Evolutionary conservation across 1,140 invertebrate genomes (phyloP).

Genomic region (Tribolium castaneum): DNA sequence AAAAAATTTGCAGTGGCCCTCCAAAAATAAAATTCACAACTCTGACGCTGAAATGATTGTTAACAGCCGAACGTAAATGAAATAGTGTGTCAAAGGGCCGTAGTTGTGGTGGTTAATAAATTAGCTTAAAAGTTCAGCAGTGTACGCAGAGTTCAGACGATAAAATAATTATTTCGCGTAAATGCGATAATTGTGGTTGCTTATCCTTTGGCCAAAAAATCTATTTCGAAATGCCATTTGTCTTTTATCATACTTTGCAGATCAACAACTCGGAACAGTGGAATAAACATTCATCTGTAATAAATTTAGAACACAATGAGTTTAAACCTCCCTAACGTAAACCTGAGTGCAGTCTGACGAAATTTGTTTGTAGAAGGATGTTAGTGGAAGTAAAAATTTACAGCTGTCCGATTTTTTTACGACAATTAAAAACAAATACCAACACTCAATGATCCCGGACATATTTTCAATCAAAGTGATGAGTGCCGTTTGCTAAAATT

Average conservation of each 20-base stretch:
- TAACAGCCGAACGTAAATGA: neutral
- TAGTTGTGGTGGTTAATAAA: neutral
- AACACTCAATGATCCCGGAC: neutral
- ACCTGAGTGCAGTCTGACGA: neutral
- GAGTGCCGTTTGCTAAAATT: too few species aligned
- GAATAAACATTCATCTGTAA: slow-evolving; percentile 14
- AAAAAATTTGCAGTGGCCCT: neutral
- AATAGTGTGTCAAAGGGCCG: neutral
- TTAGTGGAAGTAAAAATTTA: slow-evolving; percentile 19
- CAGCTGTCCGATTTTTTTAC: neutral
- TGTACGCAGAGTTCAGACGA: neutral
- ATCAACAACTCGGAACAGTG: slow-evolving; percentile 20
- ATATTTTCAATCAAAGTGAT: neutral
- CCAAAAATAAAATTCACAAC: neutral
- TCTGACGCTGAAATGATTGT: neutral
- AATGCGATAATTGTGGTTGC: too few species aligned
- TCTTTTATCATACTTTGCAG: slow-evolving; percentile 16
- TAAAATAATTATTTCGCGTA: neutral
- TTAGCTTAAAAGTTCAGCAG: neutral
- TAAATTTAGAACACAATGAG: slow-evolving; percentile 28
- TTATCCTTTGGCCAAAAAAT: neutral
- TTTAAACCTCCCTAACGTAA: slow-evolving; percentile 8
- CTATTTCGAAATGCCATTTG: slow-evolving; percentile 18
- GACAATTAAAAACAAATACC: slow-evolving; percentile 8
- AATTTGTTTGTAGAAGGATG: slow-evolving; percentile 19